A percentile compares a stretch with the other conserved stretches of the same genome.
phyloP scores from a whole-genome alignment of 2,113 vertebrate species.

The Semicossyphus pulcher region DNA sequence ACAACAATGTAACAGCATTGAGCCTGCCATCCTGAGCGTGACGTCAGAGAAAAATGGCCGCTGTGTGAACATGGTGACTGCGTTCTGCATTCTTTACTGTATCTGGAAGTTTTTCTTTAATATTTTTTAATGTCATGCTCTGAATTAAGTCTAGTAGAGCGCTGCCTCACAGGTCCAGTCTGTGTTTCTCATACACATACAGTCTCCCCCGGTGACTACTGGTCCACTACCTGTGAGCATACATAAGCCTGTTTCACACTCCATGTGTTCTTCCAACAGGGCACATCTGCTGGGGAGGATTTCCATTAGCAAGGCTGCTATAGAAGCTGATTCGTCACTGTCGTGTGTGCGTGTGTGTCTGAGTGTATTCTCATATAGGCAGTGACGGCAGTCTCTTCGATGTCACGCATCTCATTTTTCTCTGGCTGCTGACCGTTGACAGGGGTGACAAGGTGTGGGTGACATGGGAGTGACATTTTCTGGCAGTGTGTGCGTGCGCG shows the following conservation, averaged over 20 bases:
- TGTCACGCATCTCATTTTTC: constrained; percentile 42
- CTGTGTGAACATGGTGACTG: no score
- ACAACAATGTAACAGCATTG: no score
- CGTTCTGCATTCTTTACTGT: background rate
- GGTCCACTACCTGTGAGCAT: constrained; percentile 46
- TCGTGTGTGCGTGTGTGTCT: constrained; percentile 16
- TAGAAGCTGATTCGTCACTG: constrained; percentile 49
- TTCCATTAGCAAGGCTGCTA: constrained; percentile 65
- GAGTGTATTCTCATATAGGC: constrained; percentile 47
- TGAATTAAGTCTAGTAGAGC: no score
- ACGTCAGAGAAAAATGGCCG: no score
- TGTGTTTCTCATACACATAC: constrained; percentile 19
- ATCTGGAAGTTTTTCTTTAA: constrained; percentile 7
- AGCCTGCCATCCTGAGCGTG: no score
- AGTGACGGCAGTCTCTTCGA: constrained; percentile 25
- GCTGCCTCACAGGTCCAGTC: no score
- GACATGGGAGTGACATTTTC: constrained; percentile 25
- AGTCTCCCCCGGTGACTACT: constrained; percentile 21
- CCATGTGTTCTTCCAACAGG: constrained; percentile 58
- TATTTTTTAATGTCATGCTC: constrained; percentile 9
- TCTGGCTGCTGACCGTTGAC: constrained; percentile 46
- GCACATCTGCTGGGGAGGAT: constrained; percentile 72
- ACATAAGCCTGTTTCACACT: constrained; percentile 60
- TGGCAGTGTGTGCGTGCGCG: background rate
- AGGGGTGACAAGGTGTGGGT: constrained; percentile 30